Evolutionary conservation across 1,140 invertebrate species (phyloP), one percentile per base, ranked within the genome.

Genomic region (Paraescarpia echinospica): DNA sequence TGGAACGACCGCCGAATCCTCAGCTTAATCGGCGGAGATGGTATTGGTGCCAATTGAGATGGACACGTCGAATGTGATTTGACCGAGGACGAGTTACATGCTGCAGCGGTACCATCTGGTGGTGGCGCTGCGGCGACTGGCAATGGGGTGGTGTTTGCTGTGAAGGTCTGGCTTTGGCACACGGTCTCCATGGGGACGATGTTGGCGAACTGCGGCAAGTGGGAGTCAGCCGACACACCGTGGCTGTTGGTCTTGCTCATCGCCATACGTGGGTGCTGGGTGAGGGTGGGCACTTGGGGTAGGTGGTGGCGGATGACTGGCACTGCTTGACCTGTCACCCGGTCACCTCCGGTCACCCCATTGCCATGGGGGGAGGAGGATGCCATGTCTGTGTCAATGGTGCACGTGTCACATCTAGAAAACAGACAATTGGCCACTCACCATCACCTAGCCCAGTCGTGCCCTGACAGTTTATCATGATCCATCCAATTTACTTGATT

Each of bases 231-330:
- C 59, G 59, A 77, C 18, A 77, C 59, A 77, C 2, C 22, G 59
- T 77, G 59, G 27, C 27, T 77, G 59, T 77, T 93, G 31, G 89
- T 91, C 48, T 93, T 93, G 92, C 92, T 93, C 34, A 93, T 88
- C 27, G 92, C 92, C 90, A 88, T 93, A 31, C 92, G 77, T 4
- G 89, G 89, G 34, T 89, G 89, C 31, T 90, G 51, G 18, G 77
- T 88, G 59, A 90, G 77, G 12, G 48, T 91, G 14, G 92, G 92
- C 18, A 93, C 91, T 34, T 93, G 92, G 34, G 92, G 92, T 48
- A 93, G 89, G 33, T 91, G 33, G 34, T 93, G 92, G 34, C 92
- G 89, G 27, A 91, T 93, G 35, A 91, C 89, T 6, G 89, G 59
- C 33, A 93, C 35, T 0, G 41, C 33, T 77, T 77, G 59, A 77